Base-by-base conservation (phyloP, 2,888 invertebrate genomes). In the Lypha dubia region DNA sequence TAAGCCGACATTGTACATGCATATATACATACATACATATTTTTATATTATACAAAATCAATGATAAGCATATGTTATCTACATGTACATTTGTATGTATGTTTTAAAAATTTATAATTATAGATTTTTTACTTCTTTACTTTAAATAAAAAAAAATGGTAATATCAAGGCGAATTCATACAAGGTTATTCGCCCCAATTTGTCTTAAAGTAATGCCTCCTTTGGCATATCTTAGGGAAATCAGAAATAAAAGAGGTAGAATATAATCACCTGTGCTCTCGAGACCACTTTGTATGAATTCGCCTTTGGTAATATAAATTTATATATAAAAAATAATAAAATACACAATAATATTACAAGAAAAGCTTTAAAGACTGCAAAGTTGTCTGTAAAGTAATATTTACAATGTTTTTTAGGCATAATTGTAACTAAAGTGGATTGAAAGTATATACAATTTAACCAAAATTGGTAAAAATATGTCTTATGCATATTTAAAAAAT, bases 341-440 rank as follows among this genome's bases (percentile, higher is more conserved):
- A 35, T 11, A 56, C 17, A 79, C 53, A 79, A 79, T 63, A 73
- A 79, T 53, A 65, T 71, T 63, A 71, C 41, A 38, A 63, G 56
- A 38, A 49, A 79, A 79, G 79, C 79, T 56, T 79, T 79, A 71
- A 71, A 79, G 79, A 79, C 79, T 79, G 71, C 79, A 51, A 28
- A 28, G 71, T 79, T 41, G 73, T 79, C 56, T 67, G 65, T 73
- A 65, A 79, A 73, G 49, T 65, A 67, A 62, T 68, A 62, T 41
- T 67, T 53, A 60, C 24, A 73, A 79, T 44, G 41, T 62, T 41
- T 58, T 75, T 63, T 79, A 79, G 56, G 56, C 71, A 56, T 71
- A 63, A 63, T 71, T 71, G 24, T 56, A 71, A 71, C 56, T 79
- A 32, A 71, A 79, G 35, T 71, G 35, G 73, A 71, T 53, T 79